phyloP scores from a whole-genome alignment of 2,888 invertebrate species.

The Gibbula magus region DNA sequence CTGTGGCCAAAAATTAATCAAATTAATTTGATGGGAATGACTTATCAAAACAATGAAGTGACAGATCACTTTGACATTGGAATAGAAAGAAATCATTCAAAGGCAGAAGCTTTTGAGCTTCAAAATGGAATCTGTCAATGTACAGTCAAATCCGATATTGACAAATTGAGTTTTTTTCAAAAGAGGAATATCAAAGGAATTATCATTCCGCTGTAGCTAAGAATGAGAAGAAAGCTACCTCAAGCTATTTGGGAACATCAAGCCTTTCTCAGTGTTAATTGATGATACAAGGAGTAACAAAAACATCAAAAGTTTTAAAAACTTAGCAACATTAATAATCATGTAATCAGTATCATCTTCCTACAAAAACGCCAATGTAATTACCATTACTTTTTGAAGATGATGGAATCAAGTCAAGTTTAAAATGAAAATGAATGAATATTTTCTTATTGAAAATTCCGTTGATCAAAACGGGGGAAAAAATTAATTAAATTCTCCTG shows the following conservation, averaged over 20 bases:
- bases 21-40: slow-evolving; percentile 13
- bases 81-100: slow-evolving; percentile 1
- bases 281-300: neutral
- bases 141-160: neutral
- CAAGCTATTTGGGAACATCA: neutral
- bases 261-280: neutral
- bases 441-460: too few relatives aligned
- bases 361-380: too few relatives aligned
- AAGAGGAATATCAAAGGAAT: neutral
- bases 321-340: too few relatives aligned
- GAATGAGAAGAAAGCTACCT: too few relatives aligned
- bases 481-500: too few relatives aligned
- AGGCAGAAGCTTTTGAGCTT: neutral
- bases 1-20: slow-evolving; percentile 13
- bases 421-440: too few relatives aligned
- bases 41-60: slow-evolving; percentile 4
- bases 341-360: too few relatives aligned
- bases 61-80: neutral
- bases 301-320: too few relatives aligned
- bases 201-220: too few relatives aligned
- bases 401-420: too few relatives aligned
- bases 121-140: neutral
- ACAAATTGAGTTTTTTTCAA: neutral
- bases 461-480: too few relatives aligned
- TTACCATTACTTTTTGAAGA: too few relatives aligned